Evolutionary conservation across 2,888 invertebrate genomes (phyloP).

Genomic region (Drosophila nr. medialis): DNA sequence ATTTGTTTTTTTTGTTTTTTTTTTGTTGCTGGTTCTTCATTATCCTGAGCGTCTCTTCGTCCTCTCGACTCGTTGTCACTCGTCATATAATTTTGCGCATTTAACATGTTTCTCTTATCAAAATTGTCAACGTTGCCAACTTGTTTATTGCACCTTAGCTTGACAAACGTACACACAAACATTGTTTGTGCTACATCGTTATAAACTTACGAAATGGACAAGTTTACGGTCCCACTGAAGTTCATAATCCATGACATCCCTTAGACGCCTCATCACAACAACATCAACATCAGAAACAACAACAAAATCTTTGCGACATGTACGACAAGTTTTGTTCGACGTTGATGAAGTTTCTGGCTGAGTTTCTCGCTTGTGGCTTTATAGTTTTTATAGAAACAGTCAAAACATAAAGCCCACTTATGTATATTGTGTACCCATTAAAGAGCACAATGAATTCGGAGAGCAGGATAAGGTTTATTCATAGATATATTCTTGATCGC

Average conservation of each 20-base stretch:
- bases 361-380: constrained; percentile 43
- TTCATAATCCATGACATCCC: constrained; percentile 7
- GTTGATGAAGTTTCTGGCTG: constrained; percentile 51
- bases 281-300: background rate
- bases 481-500: background rate
- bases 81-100: constrained; percentile 61
- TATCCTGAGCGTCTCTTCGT: background rate
- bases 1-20: background rate
- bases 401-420: constrained; percentile 58
- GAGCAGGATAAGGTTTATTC: background rate
- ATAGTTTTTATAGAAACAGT: constrained; percentile 53
- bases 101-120: constrained; percentile 68
- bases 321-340: constrained; percentile 49
- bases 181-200: constrained; percentile 3
- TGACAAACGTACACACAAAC: constrained; percentile 35
- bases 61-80: constrained; percentile 25
- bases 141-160: constrained; percentile 69
- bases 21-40: background rate
- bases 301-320: constrained; percentile 13
- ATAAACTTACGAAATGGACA: constrained; percentile 12
- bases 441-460: background rate
- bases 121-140: constrained; percentile 69
- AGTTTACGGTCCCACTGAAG: constrained; percentile 36
- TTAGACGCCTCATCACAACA: constrained; percentile 8
- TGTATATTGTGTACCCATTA: constrained; percentile 39